Evolutionary conservation across 1,140 invertebrate genomes (phyloP).

Genomic region (Chelonus insularis): DNA sequence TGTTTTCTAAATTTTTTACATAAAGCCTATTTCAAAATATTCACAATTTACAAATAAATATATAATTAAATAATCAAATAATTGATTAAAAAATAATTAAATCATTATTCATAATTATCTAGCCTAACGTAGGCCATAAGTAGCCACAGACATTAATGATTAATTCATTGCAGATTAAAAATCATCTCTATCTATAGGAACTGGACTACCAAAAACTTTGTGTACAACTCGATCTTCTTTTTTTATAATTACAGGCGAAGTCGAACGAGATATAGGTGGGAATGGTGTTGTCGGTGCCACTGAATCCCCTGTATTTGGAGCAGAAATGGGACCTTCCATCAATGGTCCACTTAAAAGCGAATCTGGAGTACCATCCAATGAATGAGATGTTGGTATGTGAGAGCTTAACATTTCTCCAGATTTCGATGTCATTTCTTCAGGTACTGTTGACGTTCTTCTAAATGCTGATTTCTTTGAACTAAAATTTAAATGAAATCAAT

Average conservation of each 20-base stretch:
- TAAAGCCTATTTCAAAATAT: neutral
- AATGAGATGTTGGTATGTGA: conserved; percentile 30
- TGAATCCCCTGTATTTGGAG: conserved; percentile 42
- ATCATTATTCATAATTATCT: neutral
- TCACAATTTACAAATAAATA: conserved; percentile 11
- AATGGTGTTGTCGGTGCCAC: conserved; percentile 39
- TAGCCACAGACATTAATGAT: neutral
- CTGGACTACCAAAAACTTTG: conserved; percentile 44
- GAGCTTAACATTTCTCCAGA: conserved; percentile 29
- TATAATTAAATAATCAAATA: neutral
- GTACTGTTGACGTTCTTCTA: conserved; percentile 46
- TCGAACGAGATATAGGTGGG: conserved; percentile 33
- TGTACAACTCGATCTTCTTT: conserved; percentile 25
- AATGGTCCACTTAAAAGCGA: conserved; percentile 40
- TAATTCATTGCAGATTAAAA: conserved; percentile 27
- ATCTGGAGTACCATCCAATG: conserved; percentile 42
- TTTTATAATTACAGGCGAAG: conserved; percentile 22
- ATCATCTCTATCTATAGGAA: conserved; percentile 39
- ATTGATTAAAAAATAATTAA: neutral
- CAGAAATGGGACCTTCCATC: conserved; percentile 32
- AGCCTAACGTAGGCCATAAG: conserved; percentile 26
- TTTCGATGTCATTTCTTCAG: conserved; percentile 39
- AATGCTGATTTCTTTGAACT: conserved; percentile 30
- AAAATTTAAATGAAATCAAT: conserved; percentile 7
- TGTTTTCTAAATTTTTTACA: too few species aligned